A percentile compares a stretch with the other conserved stretches of the same genome.
Conservation (phyloP, 2,113 vertebrate genomes). For the Oryzias woworae region DNA sequence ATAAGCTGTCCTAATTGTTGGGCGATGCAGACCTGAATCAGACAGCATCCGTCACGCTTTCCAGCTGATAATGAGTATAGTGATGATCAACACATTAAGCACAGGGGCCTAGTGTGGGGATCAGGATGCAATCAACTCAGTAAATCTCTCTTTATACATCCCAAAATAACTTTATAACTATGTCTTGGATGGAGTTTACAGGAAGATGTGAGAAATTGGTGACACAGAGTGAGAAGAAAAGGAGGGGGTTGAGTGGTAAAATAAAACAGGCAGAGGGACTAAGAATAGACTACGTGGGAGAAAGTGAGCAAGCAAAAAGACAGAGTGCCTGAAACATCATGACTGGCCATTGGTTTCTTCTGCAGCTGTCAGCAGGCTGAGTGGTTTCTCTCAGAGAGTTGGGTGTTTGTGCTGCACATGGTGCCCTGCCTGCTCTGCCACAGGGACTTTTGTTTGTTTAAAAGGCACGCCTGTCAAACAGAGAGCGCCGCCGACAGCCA, state of each 20-base stretch:
- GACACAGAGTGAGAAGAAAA: neutral
- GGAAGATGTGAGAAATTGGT: constrained; percentile 4
- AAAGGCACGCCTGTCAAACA: constrained; percentile 82
- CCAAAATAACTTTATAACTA: constrained; percentile 17
- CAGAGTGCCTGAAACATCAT: constrained; percentile 44
- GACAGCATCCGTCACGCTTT: constrained; percentile 46
- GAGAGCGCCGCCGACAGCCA: constrained; percentile 66
- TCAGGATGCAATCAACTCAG: constrained; percentile 44
- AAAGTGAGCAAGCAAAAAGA: constrained; percentile 42
- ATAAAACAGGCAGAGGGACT: constrained; percentile 22
- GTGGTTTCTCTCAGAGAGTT: constrained; percentile 73
- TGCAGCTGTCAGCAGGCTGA: constrained; percentile 73
- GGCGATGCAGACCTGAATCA: constrained; percentile 24
- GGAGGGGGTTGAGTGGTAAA: neutral
- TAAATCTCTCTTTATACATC: constrained; percentile 34
- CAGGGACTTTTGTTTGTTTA: constrained; percentile 82
- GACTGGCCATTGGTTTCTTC: constrained; percentile 62
- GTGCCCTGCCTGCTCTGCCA: constrained; percentile 69
- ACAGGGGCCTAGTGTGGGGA: constrained; percentile 47
- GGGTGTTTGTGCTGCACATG: constrained; percentile 66
- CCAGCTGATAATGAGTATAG: constrained; percentile 49
- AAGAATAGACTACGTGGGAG: constrained; percentile 15
- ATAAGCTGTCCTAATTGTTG: constrained; percentile 61
- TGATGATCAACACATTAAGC: constrained; percentile 59
- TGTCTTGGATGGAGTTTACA: neutral